Evolutionary conservation across 1,140 invertebrate genomes (phyloP), one percentile per base, ranked within the genome.

Genomic region (Trichoplusia ni): DNA sequence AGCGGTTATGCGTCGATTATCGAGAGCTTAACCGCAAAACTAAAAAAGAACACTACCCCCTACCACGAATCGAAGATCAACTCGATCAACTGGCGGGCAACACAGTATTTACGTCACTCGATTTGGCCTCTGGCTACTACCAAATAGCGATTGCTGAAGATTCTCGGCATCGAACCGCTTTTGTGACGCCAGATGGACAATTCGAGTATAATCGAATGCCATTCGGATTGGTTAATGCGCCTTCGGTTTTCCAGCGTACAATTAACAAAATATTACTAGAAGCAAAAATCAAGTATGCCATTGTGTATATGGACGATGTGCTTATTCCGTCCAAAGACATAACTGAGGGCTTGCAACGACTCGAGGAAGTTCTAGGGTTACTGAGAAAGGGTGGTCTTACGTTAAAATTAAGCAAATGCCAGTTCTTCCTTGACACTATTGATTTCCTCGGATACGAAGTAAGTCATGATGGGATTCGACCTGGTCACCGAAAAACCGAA

Each of bases 1-100:
- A 69, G 13, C 53, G 77, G 3, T 25, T 81, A n/a, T 81, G 78
- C 19, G 68, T 79, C 2, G 74, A 81, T 51, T 82, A 79, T 25
- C 38, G 80, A 1, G 70, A 71, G 2, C 40, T 82, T 11, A 82
- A 79, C 60, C 54, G 66, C 8, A 73, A 66, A 37, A 79, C 71
- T 9, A 62, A 64, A 29, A 77, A 75, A 37, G 72, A 79, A 21
- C 63, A 71, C 21, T 79, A 69, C 51, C 75, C 77, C 2, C 11
- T 75, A 9, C 73, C 70, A 2, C 25, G 47, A 76, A 92, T 79
- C 79, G 89, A 40, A 46, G 75, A 35, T 46, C 76, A 16, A 69
- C 87, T 59, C 63, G 92, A 61, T 91, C 82, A 65, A 64, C 70
- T 81, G 18, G 31, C 51, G 25, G 79, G 72, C 4, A 72, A 69